Evolutionary conservation across 2,797 vertebrate species (phyloP).

Genomic region (Myotis planiceps): DNA sequence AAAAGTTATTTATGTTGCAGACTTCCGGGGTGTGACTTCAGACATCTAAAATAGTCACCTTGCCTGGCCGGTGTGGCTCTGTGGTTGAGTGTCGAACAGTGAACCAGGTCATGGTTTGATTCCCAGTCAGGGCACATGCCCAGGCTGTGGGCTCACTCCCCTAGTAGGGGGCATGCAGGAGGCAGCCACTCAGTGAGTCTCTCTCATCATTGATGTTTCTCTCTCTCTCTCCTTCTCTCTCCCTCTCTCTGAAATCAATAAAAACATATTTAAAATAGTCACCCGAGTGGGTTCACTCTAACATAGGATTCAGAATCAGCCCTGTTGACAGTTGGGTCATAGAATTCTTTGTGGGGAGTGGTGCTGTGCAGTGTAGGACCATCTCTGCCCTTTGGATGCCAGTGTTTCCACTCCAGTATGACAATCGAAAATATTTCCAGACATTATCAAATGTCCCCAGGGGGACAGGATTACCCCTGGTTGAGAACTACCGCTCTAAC

Average conservation of each 20-base stretch:
- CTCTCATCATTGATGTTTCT: too few species aligned
- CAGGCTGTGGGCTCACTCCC: too few species aligned
- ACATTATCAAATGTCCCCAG: not conserved
- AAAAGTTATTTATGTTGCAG: not conserved
- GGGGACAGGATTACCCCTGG: not conserved
- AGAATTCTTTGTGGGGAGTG: not conserved
- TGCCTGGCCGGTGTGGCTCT: too few species aligned
- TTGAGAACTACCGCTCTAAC: not conserved
- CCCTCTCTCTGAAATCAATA: too few species aligned
- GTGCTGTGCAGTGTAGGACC: not conserved
- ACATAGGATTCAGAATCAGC: not conserved
- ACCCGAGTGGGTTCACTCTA: not conserved
- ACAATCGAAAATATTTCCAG: not conserved
- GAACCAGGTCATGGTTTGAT: too few species aligned
- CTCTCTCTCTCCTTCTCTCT: too few species aligned
- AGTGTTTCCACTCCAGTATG: not conserved
- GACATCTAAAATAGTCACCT: not conserved
- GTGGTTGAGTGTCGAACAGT: too few species aligned
- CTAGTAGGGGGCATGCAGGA: too few species aligned
- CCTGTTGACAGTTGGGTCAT: not conserved
- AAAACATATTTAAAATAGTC: not conserved
- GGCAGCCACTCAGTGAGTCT: too few species aligned
- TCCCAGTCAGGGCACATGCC: too few species aligned
- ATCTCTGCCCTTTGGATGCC: not conserved
- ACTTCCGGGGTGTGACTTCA: not conserved